Base-by-base conservation (phyloP, 2,888 invertebrate genomes). In the Caenorhabditis uteleia region DNA sequence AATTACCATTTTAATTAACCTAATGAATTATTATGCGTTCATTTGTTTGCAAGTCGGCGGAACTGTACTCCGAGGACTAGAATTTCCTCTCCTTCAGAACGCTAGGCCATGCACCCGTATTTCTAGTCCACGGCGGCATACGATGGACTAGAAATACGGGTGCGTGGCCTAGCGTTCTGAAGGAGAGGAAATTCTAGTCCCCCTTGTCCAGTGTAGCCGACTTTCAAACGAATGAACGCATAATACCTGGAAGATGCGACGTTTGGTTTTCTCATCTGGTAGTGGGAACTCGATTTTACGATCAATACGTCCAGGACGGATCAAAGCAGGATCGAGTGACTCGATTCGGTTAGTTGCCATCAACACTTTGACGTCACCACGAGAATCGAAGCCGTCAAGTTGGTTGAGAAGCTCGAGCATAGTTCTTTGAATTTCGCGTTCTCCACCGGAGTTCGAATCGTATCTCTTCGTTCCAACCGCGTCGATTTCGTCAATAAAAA, bases 321-420 rank as follows among this genome's bases (percentile, higher is more conserved):
- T 98, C 40, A 98, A 88, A 38, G 98, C 98, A 2, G 98, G 97
- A 86, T 98, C 98, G 40, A 98, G 87, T 0, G 97, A 97, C 86
- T 99, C 98, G 83, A 98, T 98, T 77, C 98, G 89, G 84, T 95
- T 95, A 27, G 95, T 95, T 0, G 95, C 95, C 95, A 95, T 95
- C 34, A 95, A 91, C 16, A 93, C 92, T 88, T 95, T 95, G 6
- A 94, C 94, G 88, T 95, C 95, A 20, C 94, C 95, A 50, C 93
- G 88, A 0, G 94, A 93, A 86, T 95, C 94, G 86, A 94, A 95
- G 56, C 98, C 98, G 86, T 98, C 98, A 46, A 98, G 87, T 85
- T 99, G 98, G 86, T 99, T 99, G 14, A 98, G 88, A 59, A 99
- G 87, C 85, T 99, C 98, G 85, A 99, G 89, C 98, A 98, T 98